phyloP scores from a whole-genome alignment of 2,113 vertebrate genomes.

The Scopus umbretta region DNA sequence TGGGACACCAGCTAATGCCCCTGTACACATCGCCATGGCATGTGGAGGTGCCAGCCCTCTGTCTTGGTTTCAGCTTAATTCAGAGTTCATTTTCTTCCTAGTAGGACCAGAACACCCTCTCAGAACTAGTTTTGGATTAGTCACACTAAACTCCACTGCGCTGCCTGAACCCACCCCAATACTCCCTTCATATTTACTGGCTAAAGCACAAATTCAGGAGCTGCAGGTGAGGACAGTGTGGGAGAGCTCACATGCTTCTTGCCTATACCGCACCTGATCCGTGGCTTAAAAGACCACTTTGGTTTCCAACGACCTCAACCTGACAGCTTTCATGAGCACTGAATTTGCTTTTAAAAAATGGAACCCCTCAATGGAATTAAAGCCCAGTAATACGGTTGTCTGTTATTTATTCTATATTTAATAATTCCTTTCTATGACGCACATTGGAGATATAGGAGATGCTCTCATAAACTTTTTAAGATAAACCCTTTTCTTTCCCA shows the following conservation, averaged over 20 bases:
- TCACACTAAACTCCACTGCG: not conserved
- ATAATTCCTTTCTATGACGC: slow-evolving; percentile 60
- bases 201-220: not conserved
- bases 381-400: slow-evolving; percentile 39
- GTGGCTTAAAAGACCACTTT: not conserved
- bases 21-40: accelerated
- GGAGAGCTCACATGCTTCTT: not conserved
- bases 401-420: slow-evolving; percentile 76
- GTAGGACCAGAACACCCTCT: too few relatives aligned
- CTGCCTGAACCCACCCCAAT: not conserved
- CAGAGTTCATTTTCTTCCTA: too few relatives aligned
- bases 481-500: slow-evolving; percentile 69
- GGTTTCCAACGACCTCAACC: slow-evolving; percentile 9
- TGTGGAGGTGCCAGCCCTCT: not conserved
- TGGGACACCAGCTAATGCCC: not conserved
- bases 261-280: not conserved
- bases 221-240: not conserved
- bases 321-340: slow-evolving; percentile 59
- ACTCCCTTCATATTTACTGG: not conserved
- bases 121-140: not conserved
- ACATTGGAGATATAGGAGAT: slow-evolving; percentile 56
- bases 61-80: too few relatives aligned
- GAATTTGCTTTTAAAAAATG: slow-evolving; percentile 44
- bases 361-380: slow-evolving; percentile 50
- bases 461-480: slow-evolving; percentile 71